Evolutionary conservation across 92 coral and sea anemone genomes (phyloP), one percentile per base, ranked within the genome.

Genomic region (Epizoanthus ramosus): DNA sequence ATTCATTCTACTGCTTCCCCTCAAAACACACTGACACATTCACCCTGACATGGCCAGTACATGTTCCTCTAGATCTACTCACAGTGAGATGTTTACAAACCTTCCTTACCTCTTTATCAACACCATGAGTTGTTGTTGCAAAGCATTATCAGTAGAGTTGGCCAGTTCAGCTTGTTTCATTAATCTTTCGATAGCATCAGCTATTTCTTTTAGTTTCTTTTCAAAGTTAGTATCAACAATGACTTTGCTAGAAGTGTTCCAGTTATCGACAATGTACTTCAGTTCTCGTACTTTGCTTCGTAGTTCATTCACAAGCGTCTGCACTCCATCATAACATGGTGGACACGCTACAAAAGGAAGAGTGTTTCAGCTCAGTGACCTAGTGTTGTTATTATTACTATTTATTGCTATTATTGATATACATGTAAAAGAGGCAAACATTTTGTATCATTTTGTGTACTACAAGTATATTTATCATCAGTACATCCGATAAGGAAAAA

Each of bases 301-400:
- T 61, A 96, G 83, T 63, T 88, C 85, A 74, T 90, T 72, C 28
- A 87, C 98, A 31, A 89, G 76, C 45, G 68, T 84, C 58, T 93
- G 93, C 56, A 96, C 89, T 73, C 85, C 97, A 65, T 92, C 92
- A 68, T 93, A 96, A 79, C 99, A 96, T 3, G 99, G 98, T 2
- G 99, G 99, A 33, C 99, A 96, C 47, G 89, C 99, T 96, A 39
- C 3, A 22, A 39, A 10, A 18, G n/a, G 59, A 39, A 58, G 50
- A 37, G 37, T 21, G 39, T 16, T 14, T 35, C 58, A 45, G 8
- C 45, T 15, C 9, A 43, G 9, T 43, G 50, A 43, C 9, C 50
- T 43, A 43, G 4, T 47, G 14, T 47, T 8, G 0, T 47, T 12
- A 50, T 50, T 50, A 50, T 50, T 10, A 50, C 14, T 12, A 0